Evolutionary conservation across 2,888 invertebrate genomes (phyloP).

Genomic region (Prenolepis imparis): DNA sequence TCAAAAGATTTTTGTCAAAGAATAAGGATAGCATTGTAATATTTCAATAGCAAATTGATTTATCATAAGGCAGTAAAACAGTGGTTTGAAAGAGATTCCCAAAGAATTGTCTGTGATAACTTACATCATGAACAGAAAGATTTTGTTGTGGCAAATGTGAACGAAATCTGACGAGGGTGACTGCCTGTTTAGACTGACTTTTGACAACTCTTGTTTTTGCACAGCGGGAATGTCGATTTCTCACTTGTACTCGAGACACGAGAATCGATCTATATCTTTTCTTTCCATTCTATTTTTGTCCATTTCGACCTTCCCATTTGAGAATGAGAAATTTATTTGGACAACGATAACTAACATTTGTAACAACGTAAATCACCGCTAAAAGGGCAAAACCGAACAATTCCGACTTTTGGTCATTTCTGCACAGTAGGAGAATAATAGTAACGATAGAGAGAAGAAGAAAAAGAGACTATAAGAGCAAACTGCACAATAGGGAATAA

Average conservation of each 20-base stretch:
- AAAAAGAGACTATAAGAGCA: background rate
- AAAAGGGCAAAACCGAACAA: constrained; percentile 57
- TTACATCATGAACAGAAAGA: constrained; percentile 85
- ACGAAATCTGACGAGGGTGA: constrained; percentile 80
- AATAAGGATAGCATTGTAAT: background rate
- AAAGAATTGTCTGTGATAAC: constrained; percentile 82
- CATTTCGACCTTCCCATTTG: background rate
- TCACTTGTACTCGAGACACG: background rate
- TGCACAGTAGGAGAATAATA: constrained; percentile 36
- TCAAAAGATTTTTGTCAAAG: background rate
- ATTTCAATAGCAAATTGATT: constrained; percentile 78
- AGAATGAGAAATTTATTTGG: constrained; percentile 52
- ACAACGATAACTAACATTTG: background rate
- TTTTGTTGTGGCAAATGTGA: constrained; percentile 86
- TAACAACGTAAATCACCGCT: constrained; percentile 62
- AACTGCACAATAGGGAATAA: constrained; percentile 39
- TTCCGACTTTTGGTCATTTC: constrained; percentile 62
- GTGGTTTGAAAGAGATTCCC: constrained; percentile 75
- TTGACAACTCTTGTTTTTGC: constrained; percentile 10
- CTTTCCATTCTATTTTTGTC: background rate
- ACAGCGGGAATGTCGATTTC: constrained; percentile 36
- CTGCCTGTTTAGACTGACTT: background rate
- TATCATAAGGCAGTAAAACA: constrained; percentile 84
- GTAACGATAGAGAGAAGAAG: constrained; percentile 21
- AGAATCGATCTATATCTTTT: constrained; percentile 32